Evolutionary conservation across 35 echinoderm and acorn worm genomes (phyloP), one percentile per base, ranked within the genome.

Genomic region (Apostichopus californicus): DNA sequence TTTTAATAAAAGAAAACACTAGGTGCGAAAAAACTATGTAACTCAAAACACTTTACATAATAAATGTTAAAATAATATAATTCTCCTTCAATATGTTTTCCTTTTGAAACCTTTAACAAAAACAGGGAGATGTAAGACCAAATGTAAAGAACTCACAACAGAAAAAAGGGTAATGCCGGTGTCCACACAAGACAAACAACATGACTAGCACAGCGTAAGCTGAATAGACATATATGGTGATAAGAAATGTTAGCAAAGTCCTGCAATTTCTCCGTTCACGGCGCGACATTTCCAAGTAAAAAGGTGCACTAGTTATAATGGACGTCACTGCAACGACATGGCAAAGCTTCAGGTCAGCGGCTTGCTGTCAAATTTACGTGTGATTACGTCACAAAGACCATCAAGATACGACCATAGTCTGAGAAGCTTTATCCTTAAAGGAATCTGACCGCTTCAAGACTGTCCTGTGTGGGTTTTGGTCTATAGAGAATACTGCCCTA

Each of bases 381-480:
- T 46, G 34, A 46, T 46, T 46, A 46, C 34, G 34, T 46, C 34
- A 46, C 34, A 46, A 46, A 46, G 57, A 87, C 64, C 56, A 87
- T 87, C 56, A 85, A 8, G 81, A 85, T 8, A 85, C 52, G 22
- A 13, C 52, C 55, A 85, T 56, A 9, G 11, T 21, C n/a, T 85
- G 81, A 6, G 53, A 9, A 6, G 1, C 13, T 21, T 85, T 85
- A 11, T 46, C 34, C 34, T 46, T 46, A 46, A 46, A 46, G 34
- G 34, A 46, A 46, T 46, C 34, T 64, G 80, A 87, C n/a, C 86
- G 24, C 20, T 71, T 87, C n/a, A 71, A 18, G 13, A 65, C 86
- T 24, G 86, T 87, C 86, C 86, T 87, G 86, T 87, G 57, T 26
- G 57, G 86, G 58, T 5, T 71, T 87, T 55, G 57, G 3, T 87